These are phyloP conservation scores for Podilymbus podiceps DNA, from an alignment of 2,113 vertebrate genomes.

Conservation along the genomic window DNA sequence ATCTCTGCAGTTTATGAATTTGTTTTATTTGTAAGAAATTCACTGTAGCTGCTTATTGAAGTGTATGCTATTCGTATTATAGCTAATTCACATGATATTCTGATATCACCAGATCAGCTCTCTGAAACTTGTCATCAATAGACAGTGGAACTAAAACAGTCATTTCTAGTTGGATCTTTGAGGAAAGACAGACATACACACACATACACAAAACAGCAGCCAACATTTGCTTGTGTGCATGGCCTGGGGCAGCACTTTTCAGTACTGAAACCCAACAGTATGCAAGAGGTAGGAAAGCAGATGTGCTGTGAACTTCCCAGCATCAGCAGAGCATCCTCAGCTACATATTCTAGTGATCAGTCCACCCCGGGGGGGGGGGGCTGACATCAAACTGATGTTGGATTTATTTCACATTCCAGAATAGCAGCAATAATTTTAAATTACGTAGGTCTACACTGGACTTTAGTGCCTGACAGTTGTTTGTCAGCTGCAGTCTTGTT, in stretches of 20 bases:
- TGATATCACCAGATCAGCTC: neutral
- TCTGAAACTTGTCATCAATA: neutral
- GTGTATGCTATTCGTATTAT: accelerated
- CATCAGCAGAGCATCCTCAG: neutral
- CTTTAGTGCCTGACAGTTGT: neutral
- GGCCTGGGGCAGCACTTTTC: neutral
- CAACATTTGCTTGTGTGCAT: neutral
- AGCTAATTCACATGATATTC: neutral
- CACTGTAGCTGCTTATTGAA: neutral
- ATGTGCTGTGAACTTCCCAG: neutral
- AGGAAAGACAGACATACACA: neutral
- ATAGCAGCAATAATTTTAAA: neutral
- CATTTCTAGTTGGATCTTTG: neutral
- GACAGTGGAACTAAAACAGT: neutral
- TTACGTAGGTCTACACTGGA: neutral
- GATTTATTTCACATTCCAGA: neutral
- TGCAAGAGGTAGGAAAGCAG: neutral
- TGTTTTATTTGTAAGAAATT: neutral
- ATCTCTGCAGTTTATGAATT: neutral
- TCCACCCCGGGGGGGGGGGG: neutral
- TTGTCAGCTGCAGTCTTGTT: neutral
- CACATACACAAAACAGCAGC: neutral
- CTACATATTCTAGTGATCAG: neutral
- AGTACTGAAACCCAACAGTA: neutral
- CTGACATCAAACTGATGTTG: neutral